These are phyloP conservation scores for Amiota communis DNA, from an alignment of 2,888 invertebrate species.

Conservation along the genomic window DNA sequence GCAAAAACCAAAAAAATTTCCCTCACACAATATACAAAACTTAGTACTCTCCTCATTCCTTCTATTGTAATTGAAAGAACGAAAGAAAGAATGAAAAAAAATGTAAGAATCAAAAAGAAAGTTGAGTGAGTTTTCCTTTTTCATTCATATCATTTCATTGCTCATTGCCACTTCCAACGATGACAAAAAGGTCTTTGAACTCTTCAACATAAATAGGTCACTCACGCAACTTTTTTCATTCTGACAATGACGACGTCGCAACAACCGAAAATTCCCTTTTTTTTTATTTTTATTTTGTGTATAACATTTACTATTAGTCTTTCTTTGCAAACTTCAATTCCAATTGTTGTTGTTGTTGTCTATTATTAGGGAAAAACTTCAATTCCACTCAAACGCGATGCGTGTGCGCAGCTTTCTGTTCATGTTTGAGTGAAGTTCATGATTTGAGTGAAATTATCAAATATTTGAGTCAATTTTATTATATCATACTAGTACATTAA, in stretches of 20 bases:
- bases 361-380: no score
- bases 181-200: slow-evolving; percentile 68
- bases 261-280: slow-evolving; percentile 12
- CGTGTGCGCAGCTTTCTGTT: slow-evolving; percentile 61
- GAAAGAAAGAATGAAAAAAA: no score
- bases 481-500: no score
- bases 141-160: neutral
- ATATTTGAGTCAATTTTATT: neutral
- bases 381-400: neutral
- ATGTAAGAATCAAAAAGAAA: neutral
- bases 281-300: neutral
- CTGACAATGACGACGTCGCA: neutral
- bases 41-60: no score
- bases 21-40: no score
- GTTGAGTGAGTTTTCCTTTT: neutral
- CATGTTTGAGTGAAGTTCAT: neutral
- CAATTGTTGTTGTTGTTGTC: no score
- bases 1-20: no score
- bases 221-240: slow-evolving; percentile 54
- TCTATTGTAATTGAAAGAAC: no score
- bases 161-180: slow-evolving; percentile 8
- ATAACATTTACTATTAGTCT: no score
- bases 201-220: slow-evolving; percentile 68
- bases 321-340: slow-evolving; percentile 14
- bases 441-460: neutral